Evolutionary conservation across 2,797 vertebrate genomes (phyloP), one percentile per base, ranked within the genome.

Genomic region (Rousettus madagascariensis): DNA sequence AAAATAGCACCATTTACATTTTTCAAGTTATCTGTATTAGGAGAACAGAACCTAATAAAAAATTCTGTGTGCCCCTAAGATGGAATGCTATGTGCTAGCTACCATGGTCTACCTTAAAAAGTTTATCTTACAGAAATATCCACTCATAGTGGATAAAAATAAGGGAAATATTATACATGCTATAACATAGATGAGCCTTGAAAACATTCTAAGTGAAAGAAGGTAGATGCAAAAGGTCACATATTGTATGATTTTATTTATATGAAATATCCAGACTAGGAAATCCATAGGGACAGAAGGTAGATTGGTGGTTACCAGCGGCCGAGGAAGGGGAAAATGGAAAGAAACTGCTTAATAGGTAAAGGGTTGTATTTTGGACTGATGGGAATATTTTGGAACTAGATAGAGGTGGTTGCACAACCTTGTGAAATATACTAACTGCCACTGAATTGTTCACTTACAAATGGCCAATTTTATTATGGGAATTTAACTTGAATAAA

Each of bases 1-100:
- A 17, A 61, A 89, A 89, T 77, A 92, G 9, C 26, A 53, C n/a
- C 20, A n/a, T 89, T 74, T 96, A 30, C 51, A n/a, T 68, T 94
- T 95, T 92, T 46, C 20, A 82, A 3, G 68, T 59, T 90, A 68
- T 68, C 20, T 90, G 8, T 10, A 17, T 38, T 74, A 77, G 57
- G 19, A 95, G 13, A 92, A 10, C 74, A 80, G 43, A 89, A 57
- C 75, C 61, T 95, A 88, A 90, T 77, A 46, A 77, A 89, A 94
- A 86, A 28, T 41, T 28, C n/a, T 46, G 26, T 2, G 4, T 83
- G 36, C 68, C 20, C 2, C n/a, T 24, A 1, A 49, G 49, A 49
- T 49, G 82, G 91, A 84, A 30, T 41, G 28, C n/a, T 46, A 33
- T 2, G 4, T 83, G 36, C 68, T 24, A 80, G 24, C 22, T 74